phyloP scores from a whole-genome alignment of 2,113 vertebrate species.

The Zosterops borbonicus region DNA sequence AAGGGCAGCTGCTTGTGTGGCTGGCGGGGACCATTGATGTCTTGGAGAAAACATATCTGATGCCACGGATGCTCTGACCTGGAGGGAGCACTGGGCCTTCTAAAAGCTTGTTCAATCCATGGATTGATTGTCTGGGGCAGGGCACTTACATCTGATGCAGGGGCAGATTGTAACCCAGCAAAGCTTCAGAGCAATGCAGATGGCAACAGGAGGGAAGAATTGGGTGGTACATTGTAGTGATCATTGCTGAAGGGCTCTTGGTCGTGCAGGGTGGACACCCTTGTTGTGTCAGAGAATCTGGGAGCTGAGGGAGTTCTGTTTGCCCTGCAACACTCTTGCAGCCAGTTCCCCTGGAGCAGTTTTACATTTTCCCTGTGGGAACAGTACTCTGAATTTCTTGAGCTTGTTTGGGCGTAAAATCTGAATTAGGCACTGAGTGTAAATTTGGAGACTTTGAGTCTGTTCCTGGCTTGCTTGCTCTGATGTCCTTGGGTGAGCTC shows the following conservation, averaged over 20 bases:
- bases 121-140: neutral
- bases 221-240: neutral
- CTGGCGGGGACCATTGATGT: neutral
- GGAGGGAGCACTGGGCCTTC: neutral
- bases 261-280: neutral
- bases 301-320: neutral
- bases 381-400: constrained; percentile 45
- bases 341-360: neutral
- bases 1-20: neutral
- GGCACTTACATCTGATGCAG: neutral
- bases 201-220: fast-evolving
- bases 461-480: neutral
- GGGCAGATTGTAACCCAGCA: neutral
- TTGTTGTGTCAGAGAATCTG: fast-evolving
- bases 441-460: constrained; percentile 29
- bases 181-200: fast-evolving
- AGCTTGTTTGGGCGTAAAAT: constrained; percentile 61
- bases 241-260: neutral
- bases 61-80: neutral
- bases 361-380: constrained; percentile 15
- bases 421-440: constrained; percentile 39
- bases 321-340: fast-evolving
- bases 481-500: constrained; percentile 13
- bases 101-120: neutral
- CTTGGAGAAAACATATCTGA: neutral